Evolutionary conservation across 2,113 vertebrate species (phyloP).

Genomic region (Tupaia chinensis): DNA sequence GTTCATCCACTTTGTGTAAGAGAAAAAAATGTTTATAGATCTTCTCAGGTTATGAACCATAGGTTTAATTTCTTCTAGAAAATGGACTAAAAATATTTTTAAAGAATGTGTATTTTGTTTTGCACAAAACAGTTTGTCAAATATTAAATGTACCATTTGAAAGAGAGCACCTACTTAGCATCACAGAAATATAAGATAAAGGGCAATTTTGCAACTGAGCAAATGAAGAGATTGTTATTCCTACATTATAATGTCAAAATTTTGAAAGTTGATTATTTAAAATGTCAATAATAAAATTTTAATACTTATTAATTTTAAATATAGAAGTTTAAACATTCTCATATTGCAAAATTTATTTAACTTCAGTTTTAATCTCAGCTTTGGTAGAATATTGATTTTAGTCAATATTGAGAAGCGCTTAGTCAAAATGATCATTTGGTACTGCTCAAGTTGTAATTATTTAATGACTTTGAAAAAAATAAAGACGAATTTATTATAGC

Average conservation of each 20-base stretch:
- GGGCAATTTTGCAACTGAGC: not conserved
- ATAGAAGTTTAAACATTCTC: not conserved
- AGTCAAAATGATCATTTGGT: not conserved
- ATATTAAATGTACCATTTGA: slow-evolving; percentile 6
- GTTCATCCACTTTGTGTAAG: too few relatives aligned
- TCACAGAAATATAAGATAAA: not conserved
- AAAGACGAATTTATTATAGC: not conserved
- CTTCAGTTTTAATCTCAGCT: not conserved
- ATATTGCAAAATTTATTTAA: slow-evolving; percentile 13
- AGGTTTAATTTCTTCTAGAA: not conserved
- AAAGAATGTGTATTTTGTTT: slow-evolving; percentile 9
- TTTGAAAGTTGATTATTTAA: slow-evolving; percentile 12
- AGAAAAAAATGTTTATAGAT: not conserved
- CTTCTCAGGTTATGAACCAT: not conserved
- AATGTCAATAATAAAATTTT: slow-evolving; percentile 43
- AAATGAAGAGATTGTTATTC: slow-evolving; percentile 8
- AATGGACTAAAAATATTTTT: not conserved
- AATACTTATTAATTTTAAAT: slow-evolving; percentile 10
- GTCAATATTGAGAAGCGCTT: not conserved
- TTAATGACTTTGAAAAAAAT: slow-evolving; percentile 5
- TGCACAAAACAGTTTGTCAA: not conserved
- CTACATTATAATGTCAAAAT: not conserved
- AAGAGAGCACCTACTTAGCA: not conserved
- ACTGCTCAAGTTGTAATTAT: not conserved
- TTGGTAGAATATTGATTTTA: slow-evolving; percentile 44